Conservation (phyloP, 2,113 vertebrate genomes). For the Rostratula benghalensis region DNA sequence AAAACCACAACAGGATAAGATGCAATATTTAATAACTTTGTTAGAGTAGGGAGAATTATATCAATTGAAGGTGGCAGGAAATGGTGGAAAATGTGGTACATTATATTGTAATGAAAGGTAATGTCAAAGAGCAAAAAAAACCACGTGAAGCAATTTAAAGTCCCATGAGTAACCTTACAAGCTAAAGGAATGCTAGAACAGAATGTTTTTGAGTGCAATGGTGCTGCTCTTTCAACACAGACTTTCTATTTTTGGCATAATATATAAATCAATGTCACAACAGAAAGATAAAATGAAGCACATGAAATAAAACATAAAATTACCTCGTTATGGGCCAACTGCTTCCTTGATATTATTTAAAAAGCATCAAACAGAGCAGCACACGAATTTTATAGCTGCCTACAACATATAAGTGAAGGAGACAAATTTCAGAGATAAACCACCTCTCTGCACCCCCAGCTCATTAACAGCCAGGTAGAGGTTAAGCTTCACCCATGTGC, state of each 20-base stretch:
- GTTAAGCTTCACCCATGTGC: neutral
- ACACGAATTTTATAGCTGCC: neutral
- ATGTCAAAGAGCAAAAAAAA: neutral
- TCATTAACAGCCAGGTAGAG: neutral
- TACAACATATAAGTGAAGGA: neutral
- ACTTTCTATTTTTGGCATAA: neutral
- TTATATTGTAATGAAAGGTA: neutral
- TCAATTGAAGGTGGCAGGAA: neutral
- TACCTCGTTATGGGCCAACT: neutral
- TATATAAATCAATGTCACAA: neutral
- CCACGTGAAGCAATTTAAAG: neutral
- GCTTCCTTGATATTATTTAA: neutral
- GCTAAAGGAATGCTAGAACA: neutral
- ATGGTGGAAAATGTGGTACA: fast-evolving
- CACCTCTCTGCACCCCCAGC: neutral
- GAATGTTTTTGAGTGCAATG: neutral
- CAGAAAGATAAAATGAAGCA: neutral
- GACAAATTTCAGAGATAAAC: neutral
- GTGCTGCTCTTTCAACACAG: neutral
- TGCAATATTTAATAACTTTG: neutral
- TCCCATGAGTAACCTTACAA: neutral
- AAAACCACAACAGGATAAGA: neutral
- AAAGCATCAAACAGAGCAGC: neutral
- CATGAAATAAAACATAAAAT: neutral
- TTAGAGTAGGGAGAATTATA: neutral